Percentiles rank a stretch among this genome's conserved stretches.
Conservation (phyloP, 2,113 vertebrate genomes). For the Python bivittatus region DNA sequence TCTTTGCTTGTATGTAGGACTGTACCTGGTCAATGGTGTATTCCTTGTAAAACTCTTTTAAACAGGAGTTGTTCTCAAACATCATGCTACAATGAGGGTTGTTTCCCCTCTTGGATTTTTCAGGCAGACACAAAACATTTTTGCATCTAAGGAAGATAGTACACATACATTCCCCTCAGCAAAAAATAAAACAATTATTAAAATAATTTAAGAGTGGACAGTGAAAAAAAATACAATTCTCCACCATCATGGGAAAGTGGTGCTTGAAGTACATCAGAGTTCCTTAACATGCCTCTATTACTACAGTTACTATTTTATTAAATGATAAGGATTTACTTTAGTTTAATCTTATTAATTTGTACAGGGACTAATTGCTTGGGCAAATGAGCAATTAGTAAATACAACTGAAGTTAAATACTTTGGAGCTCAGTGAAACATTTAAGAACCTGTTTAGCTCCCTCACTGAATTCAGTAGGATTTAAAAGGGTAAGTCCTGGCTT, state of each 20-base stretch:
- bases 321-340: not conserved
- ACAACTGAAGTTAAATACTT: not conserved
- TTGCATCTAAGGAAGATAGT: not conserved
- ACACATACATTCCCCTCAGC: not conserved
- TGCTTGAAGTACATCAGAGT: not conserved
- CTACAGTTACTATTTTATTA: not conserved
- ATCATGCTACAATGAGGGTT: not conserved
- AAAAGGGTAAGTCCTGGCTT: not conserved
- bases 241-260: not conserved
- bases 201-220: not conserved
- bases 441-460: not conserved
- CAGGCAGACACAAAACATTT: not conserved
- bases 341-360: not conserved
- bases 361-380: not conserved
- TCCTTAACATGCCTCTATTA: not conserved
- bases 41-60: no score
- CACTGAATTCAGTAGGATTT: not conserved
- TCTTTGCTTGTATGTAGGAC: not conserved
- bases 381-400: not conserved
- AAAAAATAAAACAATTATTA: no score
- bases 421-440: not conserved
- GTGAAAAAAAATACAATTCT: not conserved
- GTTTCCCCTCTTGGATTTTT: not conserved
- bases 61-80: not conserved
- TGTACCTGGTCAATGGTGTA: not conserved